These are phyloP conservation scores for Yponomeuta cagnagella DNA, from an alignment of 2,888 invertebrate species.

Conservation along the genomic window DNA sequence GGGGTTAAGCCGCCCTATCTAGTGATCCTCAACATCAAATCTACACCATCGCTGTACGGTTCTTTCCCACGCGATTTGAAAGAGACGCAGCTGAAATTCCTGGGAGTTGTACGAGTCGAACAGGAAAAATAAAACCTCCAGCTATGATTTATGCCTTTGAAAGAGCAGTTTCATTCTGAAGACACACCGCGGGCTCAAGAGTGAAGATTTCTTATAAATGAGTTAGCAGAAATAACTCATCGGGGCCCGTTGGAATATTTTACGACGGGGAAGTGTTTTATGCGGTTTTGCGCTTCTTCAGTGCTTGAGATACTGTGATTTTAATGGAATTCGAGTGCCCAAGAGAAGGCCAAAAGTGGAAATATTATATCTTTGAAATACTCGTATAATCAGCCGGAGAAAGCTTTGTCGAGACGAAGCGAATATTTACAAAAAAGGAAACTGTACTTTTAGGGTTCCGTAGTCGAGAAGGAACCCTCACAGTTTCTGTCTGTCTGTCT, in stretches of 20 bases:
- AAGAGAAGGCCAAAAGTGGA: background rate
- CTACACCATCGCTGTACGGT: background rate
- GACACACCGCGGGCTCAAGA: slow-evolving; percentile 5
- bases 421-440: too few species aligned
- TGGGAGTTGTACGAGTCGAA: background rate
- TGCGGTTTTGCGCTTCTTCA: background rate
- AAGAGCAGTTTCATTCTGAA: slow-evolving; percentile 14
- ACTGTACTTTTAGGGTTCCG: too few species aligned
- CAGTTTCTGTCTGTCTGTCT: too few species aligned
- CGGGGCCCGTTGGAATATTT: background rate
- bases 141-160: slow-evolving; percentile 14
- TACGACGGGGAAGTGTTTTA: background rate
- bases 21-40: background rate
- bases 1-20: background rate
- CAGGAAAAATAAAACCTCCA: slow-evolving; percentile 9
- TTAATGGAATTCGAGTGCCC: background rate
- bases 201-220: slow-evolving; percentile 10
- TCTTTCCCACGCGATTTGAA: background rate
- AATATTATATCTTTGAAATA: background rate
- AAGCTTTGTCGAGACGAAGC: too few species aligned
- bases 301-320: background rate
- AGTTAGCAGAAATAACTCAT: slow-evolving; percentile 8
- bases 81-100: background rate
- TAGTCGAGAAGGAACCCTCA: too few species aligned
- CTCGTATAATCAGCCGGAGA: too few species aligned